Percentiles rank a stretch among this genome's conserved stretches.
These are phyloP conservation scores for Urocyon cinereoargenteus DNA, from an alignment of 2,797 vertebrate genomes.

Conservation along the genomic window DNA sequence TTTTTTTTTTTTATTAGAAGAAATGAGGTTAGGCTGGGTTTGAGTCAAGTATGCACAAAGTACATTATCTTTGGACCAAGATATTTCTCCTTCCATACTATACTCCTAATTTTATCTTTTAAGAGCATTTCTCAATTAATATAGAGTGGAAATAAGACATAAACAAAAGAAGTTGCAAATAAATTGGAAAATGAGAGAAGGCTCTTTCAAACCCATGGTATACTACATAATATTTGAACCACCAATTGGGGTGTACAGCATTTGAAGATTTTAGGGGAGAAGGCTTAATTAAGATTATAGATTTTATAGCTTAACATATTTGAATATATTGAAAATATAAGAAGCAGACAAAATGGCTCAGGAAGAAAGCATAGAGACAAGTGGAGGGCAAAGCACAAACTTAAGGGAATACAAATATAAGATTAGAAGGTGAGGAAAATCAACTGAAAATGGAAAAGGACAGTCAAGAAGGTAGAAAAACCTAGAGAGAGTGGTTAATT, in stretches of 20 bases:
- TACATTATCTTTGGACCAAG: background rate
- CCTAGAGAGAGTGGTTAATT: background rate
- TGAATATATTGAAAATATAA: background rate
- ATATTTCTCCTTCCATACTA: background rate
- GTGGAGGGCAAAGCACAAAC: background rate
- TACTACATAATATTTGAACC: background rate
- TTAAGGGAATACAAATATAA: background rate
- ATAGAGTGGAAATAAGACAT: background rate
- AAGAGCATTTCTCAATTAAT: background rate
- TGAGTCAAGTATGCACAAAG: background rate
- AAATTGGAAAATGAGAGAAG: background rate
- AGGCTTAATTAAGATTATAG: background rate
- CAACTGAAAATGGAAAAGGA: background rate
- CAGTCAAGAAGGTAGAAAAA: background rate
- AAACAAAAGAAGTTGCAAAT: background rate
- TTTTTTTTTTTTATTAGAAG: background rate
- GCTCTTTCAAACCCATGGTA: background rate
- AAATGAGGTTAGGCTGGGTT: rapidly evolving
- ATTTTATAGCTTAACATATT: background rate
- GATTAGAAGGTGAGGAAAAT: background rate
- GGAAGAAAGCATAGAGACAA: background rate
- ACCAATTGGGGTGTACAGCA: background rate
- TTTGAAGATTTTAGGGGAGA: background rate
- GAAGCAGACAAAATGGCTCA: background rate
- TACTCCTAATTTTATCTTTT: background rate